phyloP scores from a whole-genome alignment of 2,888 invertebrate genomes.

The Dynastes tityus region DNA sequence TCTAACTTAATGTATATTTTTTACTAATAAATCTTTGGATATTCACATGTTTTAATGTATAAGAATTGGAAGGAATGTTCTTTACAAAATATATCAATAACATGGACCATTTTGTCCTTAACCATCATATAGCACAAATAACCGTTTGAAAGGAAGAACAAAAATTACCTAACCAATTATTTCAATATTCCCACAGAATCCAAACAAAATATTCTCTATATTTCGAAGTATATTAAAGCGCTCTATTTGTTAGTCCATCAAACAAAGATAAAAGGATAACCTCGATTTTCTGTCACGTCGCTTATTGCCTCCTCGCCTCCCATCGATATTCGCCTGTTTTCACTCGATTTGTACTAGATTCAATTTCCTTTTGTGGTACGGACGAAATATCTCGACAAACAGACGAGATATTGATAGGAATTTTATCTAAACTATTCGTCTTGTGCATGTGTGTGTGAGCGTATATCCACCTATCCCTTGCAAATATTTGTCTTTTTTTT shows the following conservation, averaged over 20 bases:
- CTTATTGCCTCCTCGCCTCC: neutral
- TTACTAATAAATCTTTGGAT: too few relatives aligned
- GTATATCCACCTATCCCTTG: slow-evolving; percentile 9
- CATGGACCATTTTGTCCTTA: too few relatives aligned
- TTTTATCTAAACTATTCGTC: slow-evolving; percentile 31
- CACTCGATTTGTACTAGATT: neutral
- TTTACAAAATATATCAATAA: too few relatives aligned
- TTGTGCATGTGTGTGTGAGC: neutral
- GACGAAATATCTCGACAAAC: slow-evolving; percentile 12
- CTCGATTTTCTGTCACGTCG: slow-evolving; percentile 16
- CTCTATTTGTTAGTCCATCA: neutral
- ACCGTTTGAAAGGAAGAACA: too few relatives aligned
- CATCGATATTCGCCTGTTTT: neutral
- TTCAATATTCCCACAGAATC: too few relatives aligned
- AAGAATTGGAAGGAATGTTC: too few relatives aligned
- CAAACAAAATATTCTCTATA: too few relatives aligned
- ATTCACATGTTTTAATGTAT: too few relatives aligned
- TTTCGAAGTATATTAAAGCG: too few relatives aligned
- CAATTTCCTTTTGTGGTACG: slow-evolving; percentile 3
- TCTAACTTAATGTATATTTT: too few relatives aligned
- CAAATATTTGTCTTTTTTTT: slow-evolving; percentile 32
- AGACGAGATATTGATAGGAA: slow-evolving; percentile 25
- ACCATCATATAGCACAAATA: too few relatives aligned
- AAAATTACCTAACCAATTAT: too few relatives aligned
- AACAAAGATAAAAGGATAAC: slow-evolving; percentile 23